Percentiles rank a stretch among this genome's conserved stretches.
Evolutionary conservation across 2,888 invertebrate genomes (phyloP).

Genomic region (Timema cristinae): DNA sequence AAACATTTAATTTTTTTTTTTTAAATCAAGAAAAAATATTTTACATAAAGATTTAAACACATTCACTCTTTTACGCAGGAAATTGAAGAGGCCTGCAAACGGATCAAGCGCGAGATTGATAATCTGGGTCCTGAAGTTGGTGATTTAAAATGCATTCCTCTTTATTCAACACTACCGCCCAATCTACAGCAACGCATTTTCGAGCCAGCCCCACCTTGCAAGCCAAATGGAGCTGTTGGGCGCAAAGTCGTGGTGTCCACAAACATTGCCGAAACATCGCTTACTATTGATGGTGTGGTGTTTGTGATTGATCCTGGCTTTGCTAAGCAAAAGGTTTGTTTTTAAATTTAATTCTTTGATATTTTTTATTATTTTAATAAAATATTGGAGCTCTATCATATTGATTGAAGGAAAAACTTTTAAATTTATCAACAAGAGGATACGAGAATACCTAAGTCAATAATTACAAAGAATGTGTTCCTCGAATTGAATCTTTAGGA

Average conservation of each 20-base stretch:
- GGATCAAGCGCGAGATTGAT: slow-evolving; percentile 93
- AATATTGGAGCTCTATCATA: too few species aligned
- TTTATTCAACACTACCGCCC: slow-evolving; percentile 97
- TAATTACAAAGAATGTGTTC: too few species aligned
- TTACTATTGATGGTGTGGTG: slow-evolving; percentile 98
- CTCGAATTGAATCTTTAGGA: too few species aligned
- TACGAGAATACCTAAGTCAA: too few species aligned
- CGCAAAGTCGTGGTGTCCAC: slow-evolving; percentile 96
- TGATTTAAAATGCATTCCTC: slow-evolving; percentile 95
- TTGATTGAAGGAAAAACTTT: too few species aligned
- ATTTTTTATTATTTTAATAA: background rate
- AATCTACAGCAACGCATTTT: slow-evolving; percentile 96
- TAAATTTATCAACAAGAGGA: too few species aligned
- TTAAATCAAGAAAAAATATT: too few species aligned
- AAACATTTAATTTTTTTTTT: too few species aligned
- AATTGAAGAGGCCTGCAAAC: slow-evolving; percentile 98
- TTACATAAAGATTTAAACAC: background rate
- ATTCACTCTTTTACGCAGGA: slow-evolving; percentile 50
- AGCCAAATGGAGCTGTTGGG: slow-evolving; percentile 84
- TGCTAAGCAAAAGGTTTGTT: slow-evolving; percentile 89
- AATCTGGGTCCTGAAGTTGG: slow-evolving; percentile 96
- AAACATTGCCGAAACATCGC: slow-evolving; percentile 97
- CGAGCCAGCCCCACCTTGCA: slow-evolving; percentile 90
- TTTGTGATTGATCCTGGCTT: slow-evolving; percentile 99
- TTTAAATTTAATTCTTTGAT: background rate